Evolutionary conservation across 2,888 invertebrate species (phyloP).

Genomic region (Cheilosia soror): DNA sequence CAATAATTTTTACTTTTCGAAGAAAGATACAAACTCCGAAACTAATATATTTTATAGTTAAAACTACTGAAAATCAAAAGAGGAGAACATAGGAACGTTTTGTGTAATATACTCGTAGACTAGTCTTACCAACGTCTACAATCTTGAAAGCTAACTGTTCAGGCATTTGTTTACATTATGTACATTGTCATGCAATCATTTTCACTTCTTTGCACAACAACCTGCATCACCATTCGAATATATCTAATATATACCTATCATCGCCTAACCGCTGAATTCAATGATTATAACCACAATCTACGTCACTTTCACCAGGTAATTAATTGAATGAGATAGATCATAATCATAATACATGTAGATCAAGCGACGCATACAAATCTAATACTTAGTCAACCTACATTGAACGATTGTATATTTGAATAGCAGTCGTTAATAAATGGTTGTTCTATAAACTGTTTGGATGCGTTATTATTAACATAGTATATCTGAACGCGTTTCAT

Average conservation of each 20-base stretch:
- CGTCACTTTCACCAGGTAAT: conserved; percentile 61
- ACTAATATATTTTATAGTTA: no score
- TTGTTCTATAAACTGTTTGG: not conserved
- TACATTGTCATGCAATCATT: not conserved
- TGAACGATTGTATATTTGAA: not conserved
- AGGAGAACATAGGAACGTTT: no score
- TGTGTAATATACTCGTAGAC: no score
- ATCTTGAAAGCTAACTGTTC: not conserved
- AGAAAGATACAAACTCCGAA: no score
- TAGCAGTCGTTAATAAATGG: not conserved
- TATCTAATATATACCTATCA: conserved; percentile 1
- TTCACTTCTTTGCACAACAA: not conserved
- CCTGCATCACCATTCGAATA: not conserved
- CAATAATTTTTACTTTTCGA: no score
- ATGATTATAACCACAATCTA: conserved; percentile 61
- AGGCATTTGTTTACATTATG: not conserved
- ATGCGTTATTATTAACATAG: conserved; percentile 3
- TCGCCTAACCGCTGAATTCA: conserved; percentile 20
- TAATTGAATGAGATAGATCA: conserved; percentile 14
- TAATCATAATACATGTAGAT: not conserved
- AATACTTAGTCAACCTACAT: not conserved
- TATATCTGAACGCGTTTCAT: no score
- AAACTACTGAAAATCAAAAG: no score
- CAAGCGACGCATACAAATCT: not conserved
- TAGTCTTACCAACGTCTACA: no score